Evolutionary conservation across 1,140 invertebrate genomes (phyloP).

Genomic region (Drosophila mayri): DNA sequence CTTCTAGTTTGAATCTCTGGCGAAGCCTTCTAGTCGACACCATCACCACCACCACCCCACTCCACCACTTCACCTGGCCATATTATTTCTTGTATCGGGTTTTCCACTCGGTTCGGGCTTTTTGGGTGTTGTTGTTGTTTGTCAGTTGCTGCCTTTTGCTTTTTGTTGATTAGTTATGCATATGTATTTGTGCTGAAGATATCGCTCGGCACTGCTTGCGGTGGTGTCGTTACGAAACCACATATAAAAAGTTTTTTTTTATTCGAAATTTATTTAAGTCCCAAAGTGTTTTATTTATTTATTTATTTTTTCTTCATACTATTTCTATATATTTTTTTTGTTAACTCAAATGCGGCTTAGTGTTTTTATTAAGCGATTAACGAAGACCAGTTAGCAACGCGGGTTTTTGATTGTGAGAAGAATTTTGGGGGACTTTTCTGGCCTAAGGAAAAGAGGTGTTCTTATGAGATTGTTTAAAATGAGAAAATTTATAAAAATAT

Average conservation of each 20-base stretch:
- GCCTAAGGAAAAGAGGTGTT: background rate
- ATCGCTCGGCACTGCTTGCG: conserved; percentile 34
- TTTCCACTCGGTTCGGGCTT: conserved; percentile 55
- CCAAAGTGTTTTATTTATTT: conserved; percentile 39
- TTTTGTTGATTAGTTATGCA: conserved; percentile 72
- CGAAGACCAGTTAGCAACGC: conserved; percentile 33
- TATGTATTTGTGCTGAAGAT: conserved; percentile 66
- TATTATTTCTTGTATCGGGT: conserved; percentile 62
- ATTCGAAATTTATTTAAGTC: conserved; percentile 57
- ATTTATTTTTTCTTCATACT: conserved; percentile 24
- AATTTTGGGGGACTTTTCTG: background rate
- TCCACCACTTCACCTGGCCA: conserved; percentile 34
- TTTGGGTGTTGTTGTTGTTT: conserved; percentile 57
- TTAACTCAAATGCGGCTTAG: conserved; percentile 30
- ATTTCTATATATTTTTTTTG: background rate
- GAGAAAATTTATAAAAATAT: background rate
- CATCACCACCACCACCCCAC: background rate
- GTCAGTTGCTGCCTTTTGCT: conserved; percentile 32
- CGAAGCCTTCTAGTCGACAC: conserved; percentile 41
- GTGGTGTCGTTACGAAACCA: conserved; percentile 63
- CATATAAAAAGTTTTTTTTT: conserved; percentile 60
- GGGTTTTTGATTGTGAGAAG: conserved; percentile 1
- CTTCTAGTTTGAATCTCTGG: conserved; percentile 22
- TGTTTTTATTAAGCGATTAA: conserved; percentile 43
- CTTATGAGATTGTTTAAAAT: too few relatives aligned